Conservation (phyloP, 2,797 vertebrate species). For the Parauchenoglanis ngamensis region DNA sequence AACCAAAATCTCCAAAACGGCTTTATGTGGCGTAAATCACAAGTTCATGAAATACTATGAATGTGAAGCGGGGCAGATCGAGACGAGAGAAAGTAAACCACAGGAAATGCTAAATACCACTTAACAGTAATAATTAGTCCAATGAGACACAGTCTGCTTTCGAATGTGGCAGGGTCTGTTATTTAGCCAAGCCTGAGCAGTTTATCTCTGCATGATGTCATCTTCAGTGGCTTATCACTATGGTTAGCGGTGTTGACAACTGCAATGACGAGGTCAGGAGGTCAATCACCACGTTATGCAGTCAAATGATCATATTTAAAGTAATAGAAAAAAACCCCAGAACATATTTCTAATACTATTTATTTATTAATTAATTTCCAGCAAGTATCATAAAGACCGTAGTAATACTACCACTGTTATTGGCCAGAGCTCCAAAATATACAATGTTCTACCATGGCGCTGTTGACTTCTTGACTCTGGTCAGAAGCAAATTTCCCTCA, state of each 20-base stretch:
- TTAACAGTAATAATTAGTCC: conserved; percentile 18
- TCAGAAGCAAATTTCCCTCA: neutral
- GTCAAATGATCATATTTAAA: neutral
- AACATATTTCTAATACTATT: neutral
- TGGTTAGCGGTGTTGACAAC: conserved; percentile 26
- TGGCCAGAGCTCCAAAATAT: neutral
- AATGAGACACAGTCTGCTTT: conserved; percentile 15
- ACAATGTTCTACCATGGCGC: neutral
- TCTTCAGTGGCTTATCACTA: conserved; percentile 24
- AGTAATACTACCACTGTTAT: no score
- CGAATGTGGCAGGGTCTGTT: neutral
- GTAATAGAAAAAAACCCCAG: neutral
- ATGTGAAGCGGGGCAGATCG: neutral
- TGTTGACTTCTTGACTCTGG: neutral
- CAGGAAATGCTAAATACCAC: conserved; percentile 11
- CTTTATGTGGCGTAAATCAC: neutral
- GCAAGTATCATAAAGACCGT: neutral
- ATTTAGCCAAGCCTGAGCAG: neutral
- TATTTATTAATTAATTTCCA: neutral
- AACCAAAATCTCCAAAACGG: conserved; percentile 9
- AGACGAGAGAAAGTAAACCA: conserved; percentile 8
- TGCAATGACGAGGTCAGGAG: conserved; percentile 8
- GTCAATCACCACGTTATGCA: conserved; percentile 27
- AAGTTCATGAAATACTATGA: neutral
- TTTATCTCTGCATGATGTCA: conserved; percentile 37